phyloP scores from a whole-genome alignment of 2,888 invertebrate genomes.

The Anoncus sp. region DNA sequence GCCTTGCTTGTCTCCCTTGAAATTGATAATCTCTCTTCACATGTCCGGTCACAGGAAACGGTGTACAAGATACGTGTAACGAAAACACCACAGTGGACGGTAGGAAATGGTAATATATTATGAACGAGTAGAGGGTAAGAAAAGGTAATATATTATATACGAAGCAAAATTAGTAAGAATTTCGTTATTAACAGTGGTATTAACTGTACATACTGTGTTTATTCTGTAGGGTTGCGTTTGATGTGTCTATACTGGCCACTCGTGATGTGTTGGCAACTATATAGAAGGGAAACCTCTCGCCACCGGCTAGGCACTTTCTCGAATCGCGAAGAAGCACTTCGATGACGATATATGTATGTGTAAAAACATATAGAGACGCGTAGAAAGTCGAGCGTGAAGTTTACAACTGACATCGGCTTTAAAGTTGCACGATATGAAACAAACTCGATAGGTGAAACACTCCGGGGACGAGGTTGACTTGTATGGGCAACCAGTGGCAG shows the following conservation, averaged over 20 bases:
- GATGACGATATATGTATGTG: background rate
- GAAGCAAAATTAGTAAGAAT: background rate
- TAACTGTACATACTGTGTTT: no score
- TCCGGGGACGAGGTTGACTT: constrained; percentile 67
- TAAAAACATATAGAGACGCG: background rate
- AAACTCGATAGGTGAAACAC: constrained; percentile 72
- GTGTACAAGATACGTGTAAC: no score
- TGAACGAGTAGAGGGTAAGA: background rate
- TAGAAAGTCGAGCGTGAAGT: constrained; percentile 65
- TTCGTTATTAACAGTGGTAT: no score
- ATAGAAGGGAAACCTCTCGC: no score
- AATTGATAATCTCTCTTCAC: no score
- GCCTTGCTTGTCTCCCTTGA: no score
- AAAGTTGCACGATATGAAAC: constrained; percentile 75
- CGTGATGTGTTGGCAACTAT: background rate
- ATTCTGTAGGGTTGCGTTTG: no score
- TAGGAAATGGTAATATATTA: no score
- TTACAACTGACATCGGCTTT: constrained; percentile 74
- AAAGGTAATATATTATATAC: background rate
- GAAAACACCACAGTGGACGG: no score
- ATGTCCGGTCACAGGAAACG: no score
- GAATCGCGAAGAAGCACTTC: background rate
- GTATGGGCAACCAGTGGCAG: constrained; percentile 10
- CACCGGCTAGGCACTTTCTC: background rate
- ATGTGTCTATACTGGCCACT: no score